Conservation (phyloP, 1,140 invertebrate species). For the Homarus americanus region DNA sequence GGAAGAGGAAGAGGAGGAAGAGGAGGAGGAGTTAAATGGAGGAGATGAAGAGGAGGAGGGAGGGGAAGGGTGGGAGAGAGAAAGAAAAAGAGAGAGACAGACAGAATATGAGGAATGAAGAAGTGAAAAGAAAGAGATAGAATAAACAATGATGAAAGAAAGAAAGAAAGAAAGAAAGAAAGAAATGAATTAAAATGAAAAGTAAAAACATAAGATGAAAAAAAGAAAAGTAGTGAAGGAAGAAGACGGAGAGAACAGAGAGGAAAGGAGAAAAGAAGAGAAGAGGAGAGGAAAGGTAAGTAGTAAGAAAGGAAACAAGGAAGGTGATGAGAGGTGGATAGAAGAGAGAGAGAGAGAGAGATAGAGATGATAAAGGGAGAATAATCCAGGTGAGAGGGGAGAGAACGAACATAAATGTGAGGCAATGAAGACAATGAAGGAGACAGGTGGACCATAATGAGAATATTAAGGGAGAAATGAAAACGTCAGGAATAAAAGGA, state of each 20-base stretch:
- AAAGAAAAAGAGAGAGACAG: not conserved
- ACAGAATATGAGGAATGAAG: not conserved
- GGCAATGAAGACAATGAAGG: no score
- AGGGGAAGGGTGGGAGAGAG: not conserved
- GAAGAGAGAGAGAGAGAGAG: no score
- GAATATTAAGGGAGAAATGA: no score
- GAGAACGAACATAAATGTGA: no score
- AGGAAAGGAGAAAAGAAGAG: not conserved
- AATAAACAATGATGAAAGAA: not conserved
- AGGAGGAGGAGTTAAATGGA: not conserved
- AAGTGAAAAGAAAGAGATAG: not conserved
- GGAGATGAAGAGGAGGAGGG: not conserved
- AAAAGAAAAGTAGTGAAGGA: not conserved
- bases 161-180: constrained; percentile 13
- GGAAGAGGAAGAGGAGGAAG: constrained; percentile 6
- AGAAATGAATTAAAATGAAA: constrained; percentile 1
- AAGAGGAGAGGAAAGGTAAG: not conserved
- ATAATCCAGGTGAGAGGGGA: no score
- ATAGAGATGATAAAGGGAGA: no score
- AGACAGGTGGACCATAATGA: no score
- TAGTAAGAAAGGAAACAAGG: no score
- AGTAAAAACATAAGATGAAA: not conserved
- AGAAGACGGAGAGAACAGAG: not conserved
- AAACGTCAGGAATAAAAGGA: no score
- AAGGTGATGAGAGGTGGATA: no score